Evolutionary conservation across 1,140 invertebrate species (phyloP), one percentile per base, ranked within the genome.

Genomic region (Onthophagus taurus): DNA sequence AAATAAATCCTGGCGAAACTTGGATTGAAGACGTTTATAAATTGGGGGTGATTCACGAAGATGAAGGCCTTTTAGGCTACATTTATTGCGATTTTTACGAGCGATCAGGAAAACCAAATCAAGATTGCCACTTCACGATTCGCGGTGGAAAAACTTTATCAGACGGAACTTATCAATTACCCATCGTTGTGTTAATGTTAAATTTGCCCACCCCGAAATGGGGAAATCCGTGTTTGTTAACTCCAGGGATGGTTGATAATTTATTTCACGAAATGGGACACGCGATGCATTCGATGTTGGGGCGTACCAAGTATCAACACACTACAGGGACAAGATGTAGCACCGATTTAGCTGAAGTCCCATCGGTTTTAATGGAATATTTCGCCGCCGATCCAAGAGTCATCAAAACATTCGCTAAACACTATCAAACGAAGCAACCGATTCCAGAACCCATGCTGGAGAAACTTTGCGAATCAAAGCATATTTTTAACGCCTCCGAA

Each of bases 261-360:
- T 68, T 99, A 19, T 99, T 99, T 67, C 97, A 99, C 62, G 96
- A 99, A 74, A 89, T 97, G 84, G 96, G 96, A 0, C 97, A 99
- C 71, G 97, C 96, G 4, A 84, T 99, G 74, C 97, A 99, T 68
- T 98, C 95, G 4, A 98, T 99, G 92, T 65, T 99, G 38, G 96
- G 86, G 5, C 75, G 90, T 51, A 96, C 95, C 0, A 75, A 80
- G 44, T 94, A 97, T 70, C 96, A 99, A 68, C 95, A 99, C 68
- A 89, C 97, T 12, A 91, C 92, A 17, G 95, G 94, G 46, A 99
- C 97, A 1, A 72, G 97, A 47, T 98, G 94, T 64, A 82, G 85
- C 24, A 97, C 95, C 4, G 96, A 99, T 72, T 89, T 99, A 63
- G 96, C 96, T 3, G 97, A 99, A 76, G 89, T 99, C 20, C 96